Evolutionary conservation across 2,888 invertebrate species (phyloP).

Genomic region (Epicampocera succincta): DNA sequence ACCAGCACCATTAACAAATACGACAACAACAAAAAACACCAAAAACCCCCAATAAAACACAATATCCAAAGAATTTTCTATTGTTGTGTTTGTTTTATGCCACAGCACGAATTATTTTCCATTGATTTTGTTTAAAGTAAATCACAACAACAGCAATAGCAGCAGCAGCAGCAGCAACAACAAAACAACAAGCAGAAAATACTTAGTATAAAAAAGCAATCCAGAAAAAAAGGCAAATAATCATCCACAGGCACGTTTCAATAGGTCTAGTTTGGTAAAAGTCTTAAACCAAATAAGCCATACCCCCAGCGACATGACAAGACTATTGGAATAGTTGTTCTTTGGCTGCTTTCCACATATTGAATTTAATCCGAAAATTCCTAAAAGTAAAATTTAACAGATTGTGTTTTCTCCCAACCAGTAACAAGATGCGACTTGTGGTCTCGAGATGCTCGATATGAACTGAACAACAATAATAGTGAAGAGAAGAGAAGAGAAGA

Average conservation of each 20-base stretch:
- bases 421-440: slow-evolving; percentile 46
- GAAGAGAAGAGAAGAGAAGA: background rate
- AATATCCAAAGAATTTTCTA: slow-evolving; percentile 18
- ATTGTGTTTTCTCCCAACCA: background rate
- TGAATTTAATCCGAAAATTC: slow-evolving; percentile 20
- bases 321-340: background rate
- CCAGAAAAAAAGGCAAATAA: slow-evolving; percentile 38
- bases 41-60: background rate
- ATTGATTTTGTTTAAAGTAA: slow-evolving; percentile 36
- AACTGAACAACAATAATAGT: slow-evolving; percentile 12
- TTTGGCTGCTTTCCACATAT: background rate
- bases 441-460: slow-evolving; percentile 33
- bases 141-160: too few relatives aligned
- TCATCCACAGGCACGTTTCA: slow-evolving; percentile 52
- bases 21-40: too few relatives aligned
- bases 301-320: slow-evolving; percentile 1
- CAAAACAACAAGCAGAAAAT: background rate
- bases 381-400: slow-evolving; percentile 9
- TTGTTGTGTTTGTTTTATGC: slow-evolving; percentile 42
- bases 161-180: too few relatives aligned
- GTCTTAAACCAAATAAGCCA: slow-evolving; percentile 40
- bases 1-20: background rate
- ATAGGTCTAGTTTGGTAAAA: slow-evolving; percentile 44
- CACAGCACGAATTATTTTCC: slow-evolving; percentile 33
- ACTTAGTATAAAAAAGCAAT: slow-evolving; percentile 18